Evolutionary conservation across 2,113 vertebrate genomes (phyloP).

Genomic region (Chitala chitala): DNA sequence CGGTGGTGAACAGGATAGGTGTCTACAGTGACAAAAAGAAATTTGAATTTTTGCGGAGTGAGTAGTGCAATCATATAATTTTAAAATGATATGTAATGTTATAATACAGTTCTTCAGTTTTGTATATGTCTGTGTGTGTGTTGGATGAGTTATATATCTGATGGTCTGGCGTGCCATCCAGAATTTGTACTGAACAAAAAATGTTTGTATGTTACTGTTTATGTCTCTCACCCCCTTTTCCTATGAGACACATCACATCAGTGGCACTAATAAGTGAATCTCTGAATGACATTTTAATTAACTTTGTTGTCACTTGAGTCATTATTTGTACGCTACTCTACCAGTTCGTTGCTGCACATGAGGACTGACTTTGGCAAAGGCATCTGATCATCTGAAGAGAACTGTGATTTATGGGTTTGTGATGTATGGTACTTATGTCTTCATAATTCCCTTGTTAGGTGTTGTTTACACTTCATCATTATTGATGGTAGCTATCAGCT

Average conservation of each 20-base stretch:
- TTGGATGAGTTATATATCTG: not conserved
- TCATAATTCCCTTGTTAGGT: not conserved
- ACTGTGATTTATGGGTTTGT: not conserved
- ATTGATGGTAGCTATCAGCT: not conserved
- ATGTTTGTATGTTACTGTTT: not conserved
- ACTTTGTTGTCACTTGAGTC: not conserved
- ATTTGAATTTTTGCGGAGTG: not conserved
- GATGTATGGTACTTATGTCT: not conserved
- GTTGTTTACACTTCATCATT: not conserved
- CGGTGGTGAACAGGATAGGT: no score
- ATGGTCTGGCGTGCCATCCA: not conserved
- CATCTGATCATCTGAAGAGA: not conserved
- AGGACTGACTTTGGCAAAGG: not conserved
- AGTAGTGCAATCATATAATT: not conserved
- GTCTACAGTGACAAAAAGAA: no score
- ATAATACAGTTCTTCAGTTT: no score
- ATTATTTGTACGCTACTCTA: not conserved
- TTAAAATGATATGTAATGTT: not conserved
- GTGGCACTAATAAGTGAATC: constrained; percentile 6
- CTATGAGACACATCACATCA: not conserved
- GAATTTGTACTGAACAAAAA: not conserved
- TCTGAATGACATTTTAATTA: constrained; percentile 6
- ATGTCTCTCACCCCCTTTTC: not conserved
- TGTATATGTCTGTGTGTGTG: not conserved
- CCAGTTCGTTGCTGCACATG: not conserved